Conservation (phyloP, 2,888 invertebrate species). For the Metallyticus violacea region DNA sequence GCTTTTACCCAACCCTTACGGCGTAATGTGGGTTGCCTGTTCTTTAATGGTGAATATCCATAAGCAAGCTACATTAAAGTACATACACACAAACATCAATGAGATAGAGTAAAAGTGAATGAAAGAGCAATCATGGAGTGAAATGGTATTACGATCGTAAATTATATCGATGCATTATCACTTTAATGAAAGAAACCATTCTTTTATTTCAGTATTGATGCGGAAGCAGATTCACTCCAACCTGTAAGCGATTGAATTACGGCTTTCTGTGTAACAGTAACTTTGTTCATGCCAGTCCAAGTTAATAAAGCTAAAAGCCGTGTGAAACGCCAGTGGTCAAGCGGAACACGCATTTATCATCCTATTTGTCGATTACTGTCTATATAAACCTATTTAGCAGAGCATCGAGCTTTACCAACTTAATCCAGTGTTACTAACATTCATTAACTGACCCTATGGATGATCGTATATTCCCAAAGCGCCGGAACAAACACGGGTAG, state of each 20-base stretch:
- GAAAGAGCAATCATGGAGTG: too few relatives aligned
- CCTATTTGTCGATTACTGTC: neutral
- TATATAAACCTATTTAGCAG: neutral
- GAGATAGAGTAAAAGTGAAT: too few relatives aligned
- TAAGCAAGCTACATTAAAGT: too few relatives aligned
- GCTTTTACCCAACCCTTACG: too few relatives aligned
- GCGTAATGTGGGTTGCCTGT: too few relatives aligned
- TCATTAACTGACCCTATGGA: neutral
- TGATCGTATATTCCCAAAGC: neutral
- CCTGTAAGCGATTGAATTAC: neutral
- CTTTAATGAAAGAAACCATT: neutral
- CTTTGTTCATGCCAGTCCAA: neutral
- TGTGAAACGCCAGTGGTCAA: neutral
- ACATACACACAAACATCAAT: too few relatives aligned
- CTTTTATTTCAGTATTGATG: neutral
- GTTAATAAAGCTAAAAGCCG: neutral
- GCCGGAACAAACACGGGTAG: neutral
- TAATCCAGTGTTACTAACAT: neutral
- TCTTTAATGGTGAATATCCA: too few relatives aligned
- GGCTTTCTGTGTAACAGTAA: neutral
- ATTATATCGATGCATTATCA: too few relatives aligned
- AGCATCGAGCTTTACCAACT: neutral
- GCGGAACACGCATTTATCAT: neutral
- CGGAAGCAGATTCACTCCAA: neutral
- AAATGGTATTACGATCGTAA: too few relatives aligned